These are phyloP conservation scores for Metopia argyrocephala DNA, from an alignment of 2,888 invertebrate species.

Conservation along the genomic window DNA sequence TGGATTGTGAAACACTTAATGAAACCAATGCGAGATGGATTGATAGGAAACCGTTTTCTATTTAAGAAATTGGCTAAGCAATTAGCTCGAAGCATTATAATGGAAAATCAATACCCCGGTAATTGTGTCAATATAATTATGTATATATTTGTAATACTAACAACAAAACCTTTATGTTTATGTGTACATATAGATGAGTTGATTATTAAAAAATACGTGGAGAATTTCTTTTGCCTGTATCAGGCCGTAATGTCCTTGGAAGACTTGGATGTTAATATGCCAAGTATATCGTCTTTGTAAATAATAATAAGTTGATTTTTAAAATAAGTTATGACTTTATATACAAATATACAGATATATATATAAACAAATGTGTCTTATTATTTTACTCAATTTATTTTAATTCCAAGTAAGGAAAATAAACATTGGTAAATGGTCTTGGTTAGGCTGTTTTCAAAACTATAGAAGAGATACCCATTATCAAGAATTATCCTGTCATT, in stretches of 20 bases:
- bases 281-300: conserved; percentile 53
- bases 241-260: conserved; percentile 69
- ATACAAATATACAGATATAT: background rate
- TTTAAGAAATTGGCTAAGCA: conserved; percentile 75
- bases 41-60: conserved; percentile 74
- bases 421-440: no score
- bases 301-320: background rate
- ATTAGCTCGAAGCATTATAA: conserved; percentile 71
- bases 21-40: conserved; percentile 73
- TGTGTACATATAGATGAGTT: conserved; percentile 68
- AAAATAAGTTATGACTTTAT: background rate
- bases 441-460: no score
- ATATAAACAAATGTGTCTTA: no score
- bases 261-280: conserved; percentile 69
- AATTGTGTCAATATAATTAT: conserved; percentile 3
- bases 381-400: no score
- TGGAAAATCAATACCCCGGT: conserved; percentile 74
- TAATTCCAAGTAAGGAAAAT: no score
- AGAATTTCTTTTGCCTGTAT: conserved; percentile 72
- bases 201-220: conserved; percentile 70
- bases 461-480: no score
- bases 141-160: background rate
- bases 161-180: background rate
- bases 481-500: no score
- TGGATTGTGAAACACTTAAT: conserved; percentile 76